Conservation (phyloP, 1,140 invertebrate species). For the Geopemphigus sp. region DNA sequence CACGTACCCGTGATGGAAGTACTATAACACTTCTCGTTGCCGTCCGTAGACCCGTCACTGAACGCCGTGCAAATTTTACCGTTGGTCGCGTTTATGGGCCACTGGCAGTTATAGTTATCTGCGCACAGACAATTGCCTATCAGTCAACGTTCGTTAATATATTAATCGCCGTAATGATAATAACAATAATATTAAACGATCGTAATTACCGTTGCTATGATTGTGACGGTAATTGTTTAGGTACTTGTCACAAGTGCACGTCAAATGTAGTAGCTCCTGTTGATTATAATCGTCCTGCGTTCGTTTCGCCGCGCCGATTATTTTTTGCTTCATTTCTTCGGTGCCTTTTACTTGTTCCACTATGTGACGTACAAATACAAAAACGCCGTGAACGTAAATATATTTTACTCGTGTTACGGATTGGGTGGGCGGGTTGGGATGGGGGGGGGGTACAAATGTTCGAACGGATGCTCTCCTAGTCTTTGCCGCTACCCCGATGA, state of each 20-base stretch:
- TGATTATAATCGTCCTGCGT: constrained; percentile 63
- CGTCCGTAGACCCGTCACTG: constrained; percentile 51
- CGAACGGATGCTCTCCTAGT: too few species aligned
- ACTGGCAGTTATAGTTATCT: constrained; percentile 47
- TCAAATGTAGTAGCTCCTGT: constrained; percentile 59
- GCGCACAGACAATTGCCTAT: not conserved
- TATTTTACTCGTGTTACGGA: too few species aligned
- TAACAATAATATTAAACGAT: not conserved
- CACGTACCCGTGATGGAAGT: constrained; percentile 39
- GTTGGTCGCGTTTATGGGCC: constrained; percentile 38
- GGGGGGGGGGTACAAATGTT: too few species aligned
- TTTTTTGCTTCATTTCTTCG: constrained; percentile 67
- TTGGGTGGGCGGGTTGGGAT: too few species aligned
- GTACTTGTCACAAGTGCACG: constrained; percentile 56
- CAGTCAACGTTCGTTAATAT: too few species aligned
- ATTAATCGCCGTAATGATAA: not conserved
- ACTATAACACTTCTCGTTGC: constrained; percentile 45
- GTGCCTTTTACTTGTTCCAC: constrained; percentile 76
- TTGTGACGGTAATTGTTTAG: constrained; percentile 59
- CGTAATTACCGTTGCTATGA: constrained; percentile 52
- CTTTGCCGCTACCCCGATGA: too few species aligned
- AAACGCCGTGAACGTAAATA: too few species aligned
- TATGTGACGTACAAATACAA: constrained; percentile 55
- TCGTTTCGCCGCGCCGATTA: constrained; percentile 66
- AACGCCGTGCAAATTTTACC: constrained; percentile 52